Conservation (phyloP, 2,888 invertebrate species). For the Drosophila robusta region DNA sequence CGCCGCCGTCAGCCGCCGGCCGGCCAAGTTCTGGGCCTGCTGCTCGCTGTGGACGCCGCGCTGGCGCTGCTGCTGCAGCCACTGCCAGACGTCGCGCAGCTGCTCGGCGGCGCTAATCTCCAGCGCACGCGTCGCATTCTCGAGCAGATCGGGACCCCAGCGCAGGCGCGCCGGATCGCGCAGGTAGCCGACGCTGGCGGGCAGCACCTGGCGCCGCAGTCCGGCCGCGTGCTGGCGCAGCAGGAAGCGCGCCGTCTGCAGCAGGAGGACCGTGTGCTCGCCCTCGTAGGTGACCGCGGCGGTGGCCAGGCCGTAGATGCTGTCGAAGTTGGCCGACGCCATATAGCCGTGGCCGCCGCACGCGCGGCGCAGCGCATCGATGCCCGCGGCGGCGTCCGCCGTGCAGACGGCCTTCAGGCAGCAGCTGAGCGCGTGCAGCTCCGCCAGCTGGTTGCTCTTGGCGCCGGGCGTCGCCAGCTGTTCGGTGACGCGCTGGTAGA, state of each 20-base stretch:
- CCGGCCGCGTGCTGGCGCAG: constrained; percentile 91
- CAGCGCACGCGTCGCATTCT: constrained; percentile 84
- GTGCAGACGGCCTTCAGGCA: constrained; percentile 95
- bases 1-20: constrained; percentile 91
- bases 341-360: constrained; percentile 99
- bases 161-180: constrained; percentile 49
- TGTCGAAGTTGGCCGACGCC: constrained; percentile 92
- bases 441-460: constrained; percentile 87
- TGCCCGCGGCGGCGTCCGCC: constrained; percentile 89
- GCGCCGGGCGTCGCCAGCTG: constrained; percentile 90
- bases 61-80: constrained; percentile 85
- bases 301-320: constrained; percentile 91
- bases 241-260: constrained; percentile 94
- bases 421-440: constrained; percentile 94
- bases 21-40: constrained; percentile 93
- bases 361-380: constrained; percentile 94
- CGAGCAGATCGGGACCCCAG: constrained; percentile 59
- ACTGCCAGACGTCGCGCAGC: constrained; percentile 89
- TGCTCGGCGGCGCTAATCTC: constrained; percentile 86
- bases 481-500: constrained; percentile 91
- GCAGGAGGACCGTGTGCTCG: constrained; percentile 95
- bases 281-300: constrained; percentile 98
- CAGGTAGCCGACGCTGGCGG: constrained; percentile 90
- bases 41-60: constrained; percentile 85
- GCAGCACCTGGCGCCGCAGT: constrained; percentile 86